Conservation (phyloP, 2,888 invertebrate species). For the Chrysolina americana region DNA sequence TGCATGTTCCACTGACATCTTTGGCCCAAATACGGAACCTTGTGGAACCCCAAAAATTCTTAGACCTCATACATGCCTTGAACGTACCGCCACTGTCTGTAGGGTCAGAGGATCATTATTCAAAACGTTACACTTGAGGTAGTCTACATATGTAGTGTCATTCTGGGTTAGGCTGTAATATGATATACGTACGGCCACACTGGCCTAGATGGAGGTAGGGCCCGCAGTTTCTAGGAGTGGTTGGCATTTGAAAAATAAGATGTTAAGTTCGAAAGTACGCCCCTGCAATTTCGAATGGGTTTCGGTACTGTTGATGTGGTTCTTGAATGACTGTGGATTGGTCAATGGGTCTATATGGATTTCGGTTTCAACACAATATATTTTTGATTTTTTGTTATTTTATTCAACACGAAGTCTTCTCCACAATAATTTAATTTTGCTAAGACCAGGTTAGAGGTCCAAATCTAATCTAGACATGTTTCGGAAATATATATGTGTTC, state of each 20-base stretch:
- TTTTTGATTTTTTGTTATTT: no score
- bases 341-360: no score
- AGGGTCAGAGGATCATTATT: constrained; percentile 56
- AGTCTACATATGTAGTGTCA: constrained; percentile 59
- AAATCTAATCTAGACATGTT: no score
- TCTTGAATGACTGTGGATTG: neutral
- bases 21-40: neutral
- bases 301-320: neutral
- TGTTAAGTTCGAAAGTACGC: constrained; percentile 51
- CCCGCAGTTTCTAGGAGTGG: constrained; percentile 54
- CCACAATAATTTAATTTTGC: no score
- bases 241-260: constrained; percentile 59
- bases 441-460: no score
- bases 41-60: neutral
- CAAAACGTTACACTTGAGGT: constrained; percentile 55
- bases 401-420: no score
- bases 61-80: neutral
- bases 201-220: constrained; percentile 53
- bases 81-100: constrained; percentile 35
- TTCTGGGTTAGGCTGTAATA: constrained; percentile 61
- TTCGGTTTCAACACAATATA: no score
- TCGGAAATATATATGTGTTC: no score
- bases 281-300: constrained; percentile 45
- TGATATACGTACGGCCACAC: constrained; percentile 57
- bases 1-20: neutral